Evolutionary conservation across 2,888 invertebrate species (phyloP).

Genomic region (Spatulosminthurus flaviceps): DNA sequence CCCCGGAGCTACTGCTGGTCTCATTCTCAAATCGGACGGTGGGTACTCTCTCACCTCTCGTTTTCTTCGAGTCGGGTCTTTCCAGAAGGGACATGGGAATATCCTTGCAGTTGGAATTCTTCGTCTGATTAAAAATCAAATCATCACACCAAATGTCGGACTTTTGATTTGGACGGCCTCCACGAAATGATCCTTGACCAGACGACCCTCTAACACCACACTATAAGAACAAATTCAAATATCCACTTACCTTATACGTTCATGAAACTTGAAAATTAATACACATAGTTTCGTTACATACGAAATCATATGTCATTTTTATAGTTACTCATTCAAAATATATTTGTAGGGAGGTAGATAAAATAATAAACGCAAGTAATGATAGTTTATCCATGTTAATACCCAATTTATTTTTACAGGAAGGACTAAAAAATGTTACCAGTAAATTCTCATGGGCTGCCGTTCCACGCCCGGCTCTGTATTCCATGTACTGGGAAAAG

Average conservation of each 20-base stretch:
- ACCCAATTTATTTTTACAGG: not conserved
- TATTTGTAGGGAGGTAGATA: too few relatives aligned
- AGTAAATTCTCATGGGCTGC: slow-evolving; percentile 74
- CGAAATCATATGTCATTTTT: too few relatives aligned
- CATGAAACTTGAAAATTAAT: too few relatives aligned
- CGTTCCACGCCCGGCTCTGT: slow-evolving; percentile 77
- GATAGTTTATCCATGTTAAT: not conserved
- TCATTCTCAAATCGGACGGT: slow-evolving; percentile 47
- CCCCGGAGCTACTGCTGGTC: slow-evolving; percentile 31
- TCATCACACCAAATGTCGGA: slow-evolving; percentile 46
- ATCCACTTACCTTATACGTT: too few relatives aligned
- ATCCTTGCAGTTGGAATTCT: slow-evolving; percentile 6
- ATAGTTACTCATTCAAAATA: too few relatives aligned
- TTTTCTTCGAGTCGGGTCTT: not conserved
- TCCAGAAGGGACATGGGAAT: not conserved
- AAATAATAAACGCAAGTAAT: too few relatives aligned
- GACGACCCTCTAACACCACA: slow-evolving; percentile 2
- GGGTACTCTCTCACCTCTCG: slow-evolving; percentile 29
- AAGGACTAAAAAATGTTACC: slow-evolving; percentile 51
- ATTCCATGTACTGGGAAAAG: slow-evolving; percentile 86
- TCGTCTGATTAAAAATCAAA: slow-evolving; percentile 29
- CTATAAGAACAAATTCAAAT: not conserved
- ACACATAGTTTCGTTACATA: too few relatives aligned
- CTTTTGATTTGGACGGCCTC: slow-evolving; percentile 34
- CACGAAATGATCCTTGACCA: slow-evolving; percentile 5